Evolutionary conservation across 2,797 vertebrate genomes (phyloP).

Genomic region (Amblyraja radiata): DNA sequence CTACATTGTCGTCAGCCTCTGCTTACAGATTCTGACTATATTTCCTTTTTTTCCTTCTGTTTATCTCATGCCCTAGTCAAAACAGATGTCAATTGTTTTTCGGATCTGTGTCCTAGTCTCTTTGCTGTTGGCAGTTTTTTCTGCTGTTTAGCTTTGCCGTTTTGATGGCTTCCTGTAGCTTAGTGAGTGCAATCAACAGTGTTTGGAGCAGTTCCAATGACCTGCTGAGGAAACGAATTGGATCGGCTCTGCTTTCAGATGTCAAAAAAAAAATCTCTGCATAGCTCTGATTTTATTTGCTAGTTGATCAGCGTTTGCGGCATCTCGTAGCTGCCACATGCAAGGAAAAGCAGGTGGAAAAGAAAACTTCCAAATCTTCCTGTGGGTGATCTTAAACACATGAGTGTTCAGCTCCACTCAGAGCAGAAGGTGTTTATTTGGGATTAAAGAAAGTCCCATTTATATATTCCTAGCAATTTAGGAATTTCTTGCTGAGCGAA

Average conservation of each 20-base stretch:
- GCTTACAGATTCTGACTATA: background rate
- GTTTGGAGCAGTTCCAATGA: background rate
- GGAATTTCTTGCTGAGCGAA: background rate
- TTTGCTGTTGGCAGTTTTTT: background rate
- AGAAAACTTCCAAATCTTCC: slow-evolving; percentile 5
- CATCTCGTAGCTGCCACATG: background rate
- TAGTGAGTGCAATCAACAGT: background rate
- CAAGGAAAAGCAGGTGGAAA: background rate
- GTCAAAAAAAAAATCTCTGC: too few relatives aligned
- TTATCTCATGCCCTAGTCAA: background rate
- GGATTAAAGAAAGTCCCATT: background rate
- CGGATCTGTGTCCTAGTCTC: background rate
- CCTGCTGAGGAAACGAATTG: slow-evolving; percentile 6
- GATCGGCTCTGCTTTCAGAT: background rate
- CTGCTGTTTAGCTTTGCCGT: background rate
- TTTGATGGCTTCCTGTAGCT: background rate
- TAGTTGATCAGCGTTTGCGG: background rate
- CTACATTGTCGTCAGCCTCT: background rate
- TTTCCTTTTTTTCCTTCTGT: background rate
- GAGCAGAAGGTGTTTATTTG: background rate
- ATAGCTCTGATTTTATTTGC: background rate
- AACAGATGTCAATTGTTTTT: background rate
- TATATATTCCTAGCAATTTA: background rate
- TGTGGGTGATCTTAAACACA: background rate
- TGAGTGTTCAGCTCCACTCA: background rate